Evolutionary conservation across 2,113 vertebrate species (phyloP).

Genomic region (Poecilia latipinna): DNA sequence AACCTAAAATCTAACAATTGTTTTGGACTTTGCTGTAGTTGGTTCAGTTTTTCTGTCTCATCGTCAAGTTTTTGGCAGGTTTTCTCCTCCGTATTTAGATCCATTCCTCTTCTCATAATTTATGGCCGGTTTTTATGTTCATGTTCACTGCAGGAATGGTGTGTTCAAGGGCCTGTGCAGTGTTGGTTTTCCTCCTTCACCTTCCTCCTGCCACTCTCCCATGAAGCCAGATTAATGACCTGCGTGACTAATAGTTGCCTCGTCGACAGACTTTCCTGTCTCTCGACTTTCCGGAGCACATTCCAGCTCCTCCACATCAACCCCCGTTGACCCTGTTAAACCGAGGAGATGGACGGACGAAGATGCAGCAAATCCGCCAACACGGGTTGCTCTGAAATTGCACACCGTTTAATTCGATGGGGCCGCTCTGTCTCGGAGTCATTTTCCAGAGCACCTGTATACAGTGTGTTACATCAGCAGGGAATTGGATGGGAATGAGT

Average conservation of each 20-base stretch:
- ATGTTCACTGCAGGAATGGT: neutral
- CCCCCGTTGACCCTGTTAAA: neutral
- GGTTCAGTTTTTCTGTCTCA: neutral
- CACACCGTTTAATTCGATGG: constrained; percentile 38
- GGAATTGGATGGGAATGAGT: constrained; percentile 33
- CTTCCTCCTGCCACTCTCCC: too few relatives aligned
- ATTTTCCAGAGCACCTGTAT: constrained; percentile 37
- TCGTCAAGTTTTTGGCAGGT: neutral
- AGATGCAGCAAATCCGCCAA: constrained; percentile 1
- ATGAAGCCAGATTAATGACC: too few relatives aligned
- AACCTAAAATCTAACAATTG: neutral
- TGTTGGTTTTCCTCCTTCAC: neutral
- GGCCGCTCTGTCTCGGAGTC: constrained; percentile 18
- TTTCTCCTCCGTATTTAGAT: neutral
- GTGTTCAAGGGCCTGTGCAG: neutral
- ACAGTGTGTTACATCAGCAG: constrained; percentile 33
- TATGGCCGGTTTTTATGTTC: neutral
- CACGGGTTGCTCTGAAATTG: constrained; percentile 29
- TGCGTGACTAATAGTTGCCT: too few relatives aligned
- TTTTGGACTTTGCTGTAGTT: neutral
- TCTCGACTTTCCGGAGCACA: too few relatives aligned
- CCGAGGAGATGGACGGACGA: neutral
- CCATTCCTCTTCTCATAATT: neutral
- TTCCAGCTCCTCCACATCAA: neutral
- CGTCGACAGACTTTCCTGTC: too few relatives aligned